These are phyloP conservation scores for Ischnus inquisitorius DNA, from an alignment of 2,888 invertebrate species.

Conservation along the genomic window DNA sequence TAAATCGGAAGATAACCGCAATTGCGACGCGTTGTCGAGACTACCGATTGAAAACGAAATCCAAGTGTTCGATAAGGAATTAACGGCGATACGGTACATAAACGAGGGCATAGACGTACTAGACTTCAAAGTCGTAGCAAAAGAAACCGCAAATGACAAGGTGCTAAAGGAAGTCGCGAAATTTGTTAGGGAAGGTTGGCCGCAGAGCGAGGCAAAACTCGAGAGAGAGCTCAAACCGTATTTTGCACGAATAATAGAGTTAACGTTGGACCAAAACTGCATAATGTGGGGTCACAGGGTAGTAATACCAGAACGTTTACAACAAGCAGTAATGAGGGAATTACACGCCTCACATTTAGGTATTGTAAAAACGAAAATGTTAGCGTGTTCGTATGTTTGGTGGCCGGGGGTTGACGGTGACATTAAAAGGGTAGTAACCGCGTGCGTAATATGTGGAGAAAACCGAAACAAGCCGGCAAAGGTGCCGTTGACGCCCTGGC, in stretches of 20 bases:
- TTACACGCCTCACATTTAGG: slow-evolving; percentile 73
- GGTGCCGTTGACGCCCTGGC: slow-evolving; percentile 58
- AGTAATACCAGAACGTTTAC: slow-evolving; percentile 21
- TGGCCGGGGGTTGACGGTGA: slow-evolving; percentile 72
- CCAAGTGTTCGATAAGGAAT: slow-evolving; percentile 6
- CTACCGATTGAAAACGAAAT: slow-evolving; percentile 52
- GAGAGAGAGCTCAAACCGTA: background rate
- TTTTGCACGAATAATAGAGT: background rate
- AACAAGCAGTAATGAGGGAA: slow-evolving; percentile 63
- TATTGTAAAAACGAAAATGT: slow-evolving; percentile 72
- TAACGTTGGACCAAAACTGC: background rate
- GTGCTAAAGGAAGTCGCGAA: background rate
- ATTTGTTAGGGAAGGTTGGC: background rate
- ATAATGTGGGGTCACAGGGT: slow-evolving; percentile 24
- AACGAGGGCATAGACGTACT: background rate
- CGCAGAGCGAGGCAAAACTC: background rate
- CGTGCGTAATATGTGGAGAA: slow-evolving; percentile 61
- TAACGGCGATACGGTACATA: background rate
- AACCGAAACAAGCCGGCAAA: slow-evolving; percentile 52
- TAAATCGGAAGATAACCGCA: slow-evolving; percentile 51
- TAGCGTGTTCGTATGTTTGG: slow-evolving; percentile 73
- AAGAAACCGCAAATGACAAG: background rate
- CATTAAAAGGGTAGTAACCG: background rate
- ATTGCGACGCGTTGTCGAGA: slow-evolving; percentile 59
- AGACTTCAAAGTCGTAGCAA: background rate